Base-by-base conservation (phyloP, 53 echinoderm and acorn worm species). In the Holothuria leucospilota region DNA sequence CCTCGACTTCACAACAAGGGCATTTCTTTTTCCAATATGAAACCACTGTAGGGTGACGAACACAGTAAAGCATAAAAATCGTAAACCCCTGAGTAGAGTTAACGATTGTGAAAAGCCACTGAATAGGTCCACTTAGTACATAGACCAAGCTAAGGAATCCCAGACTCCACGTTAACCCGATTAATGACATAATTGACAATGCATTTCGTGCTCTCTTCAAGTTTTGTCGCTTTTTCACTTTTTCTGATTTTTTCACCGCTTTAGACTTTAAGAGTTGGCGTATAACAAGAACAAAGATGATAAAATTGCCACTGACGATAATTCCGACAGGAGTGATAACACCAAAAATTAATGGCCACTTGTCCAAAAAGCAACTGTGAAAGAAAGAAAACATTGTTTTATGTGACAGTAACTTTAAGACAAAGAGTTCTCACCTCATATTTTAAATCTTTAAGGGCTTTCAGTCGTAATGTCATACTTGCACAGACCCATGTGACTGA, bases 1-100 rank as follows among this genome's bases (percentile, higher is more conserved):
- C 11, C 56, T 78, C 27, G 51, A 78, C 51, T 59, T 51, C 30
- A 29, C 27, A 78, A 25, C 78, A 78, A 11, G 78, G 78, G 3
- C 59, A 29, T 59, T 24, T 78, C 59, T 23, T 78, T 62, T 52
- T 79, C 90, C 90, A 90, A 71, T 86, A 81, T 20, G 39, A 58
- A 18, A 88, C 58, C 78, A 92, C 87, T 40, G 84, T 87, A 2
- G 95, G 85, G 74, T 92, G 95, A 46, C 91, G 92, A 25, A 95
- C 87, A 73, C 95, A 93, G 69, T 95, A 95, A 8, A 92, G 60
- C 87, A 95, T 88, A 62, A 95, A 95, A 58, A 95, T 95, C 53
- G 89, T 90, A 68, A 93, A 95, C 2, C 95, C 95, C 72, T 95
- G 95, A 20, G 90, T 89, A 6, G 95, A 91, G 69, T 95, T 95